phyloP scores from a whole-genome alignment of 2,888 invertebrate genomes.

The Artemia sinica region DNA sequence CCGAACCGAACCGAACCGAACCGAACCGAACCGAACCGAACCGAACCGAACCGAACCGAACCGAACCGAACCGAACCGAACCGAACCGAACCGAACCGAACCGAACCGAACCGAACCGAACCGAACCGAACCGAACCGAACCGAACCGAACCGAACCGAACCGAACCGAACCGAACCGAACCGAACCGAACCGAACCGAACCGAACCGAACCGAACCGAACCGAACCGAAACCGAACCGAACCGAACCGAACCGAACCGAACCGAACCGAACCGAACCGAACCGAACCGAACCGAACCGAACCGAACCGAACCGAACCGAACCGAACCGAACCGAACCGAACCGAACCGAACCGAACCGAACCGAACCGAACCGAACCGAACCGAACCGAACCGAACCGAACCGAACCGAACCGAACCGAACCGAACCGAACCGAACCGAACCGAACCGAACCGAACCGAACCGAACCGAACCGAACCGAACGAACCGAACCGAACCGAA shows the following conservation, averaged over 20 bases:
- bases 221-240: conserved; percentile 23
- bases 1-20: no score
- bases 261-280: conserved; percentile 22
- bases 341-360: conserved; percentile 22
- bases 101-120: no score
- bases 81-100: no score
- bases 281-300: no score
- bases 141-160: no score
- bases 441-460: conserved; percentile 23
- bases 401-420: conserved; percentile 23
- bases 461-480: no score
- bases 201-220: conserved; percentile 23
- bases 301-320: conserved; percentile 23
- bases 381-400: conserved; percentile 23
- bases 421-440: conserved; percentile 21
- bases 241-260: conserved; percentile 23
- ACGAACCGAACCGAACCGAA: no score
- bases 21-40: no score
- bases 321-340: conserved; percentile 23
- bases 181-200: conserved; percentile 22
- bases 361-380: conserved; percentile 18
- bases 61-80: no score
- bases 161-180: no score
- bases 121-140: no score
- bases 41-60: no score